phyloP scores from a whole-genome alignment of 2,113 vertebrate genomes.

The Otolemur garnettii region DNA sequence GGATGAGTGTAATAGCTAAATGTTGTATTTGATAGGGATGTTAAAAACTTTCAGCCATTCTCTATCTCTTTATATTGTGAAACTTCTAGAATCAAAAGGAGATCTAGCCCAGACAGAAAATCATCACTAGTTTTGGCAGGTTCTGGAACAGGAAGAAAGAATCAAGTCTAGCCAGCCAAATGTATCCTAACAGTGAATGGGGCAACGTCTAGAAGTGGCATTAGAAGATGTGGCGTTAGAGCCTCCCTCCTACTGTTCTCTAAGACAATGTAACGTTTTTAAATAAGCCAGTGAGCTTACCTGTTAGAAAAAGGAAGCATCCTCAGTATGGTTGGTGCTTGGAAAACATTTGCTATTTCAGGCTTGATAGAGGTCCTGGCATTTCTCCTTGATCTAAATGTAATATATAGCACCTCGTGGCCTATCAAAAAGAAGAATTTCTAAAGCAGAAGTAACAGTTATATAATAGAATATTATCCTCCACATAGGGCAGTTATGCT shows the following conservation, averaged over 20 bases:
- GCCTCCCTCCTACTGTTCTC: not conserved
- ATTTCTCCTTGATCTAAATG: not conserved
- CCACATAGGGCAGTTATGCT: not conserved
- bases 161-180: constrained; percentile 28
- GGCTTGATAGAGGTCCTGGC: not conserved
- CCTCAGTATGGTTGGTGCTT: not conserved
- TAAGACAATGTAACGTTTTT: not conserved
- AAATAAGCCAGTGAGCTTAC: not conserved
- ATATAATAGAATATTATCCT: not conserved
- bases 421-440: not conserved
- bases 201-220: not conserved
- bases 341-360: constrained; percentile 13
- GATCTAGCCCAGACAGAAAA: not conserved
- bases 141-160: not conserved
- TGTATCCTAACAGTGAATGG: not conserved
- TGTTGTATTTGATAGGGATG: constrained; percentile 10
- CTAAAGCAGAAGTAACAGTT: not conserved
- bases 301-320: not conserved
- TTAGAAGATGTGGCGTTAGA: too few relatives aligned
- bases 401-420: not conserved
- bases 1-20: not conserved
- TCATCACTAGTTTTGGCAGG: not conserved
- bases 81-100: constrained; percentile 46
- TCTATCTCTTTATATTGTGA: constrained; percentile 38
- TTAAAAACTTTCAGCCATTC: not conserved